Percentiles rank a stretch among this genome's conserved stretches.
phyloP scores from a whole-genome alignment of 2,888 invertebrate genomes.

The Microctonus aethiopoides region DNA sequence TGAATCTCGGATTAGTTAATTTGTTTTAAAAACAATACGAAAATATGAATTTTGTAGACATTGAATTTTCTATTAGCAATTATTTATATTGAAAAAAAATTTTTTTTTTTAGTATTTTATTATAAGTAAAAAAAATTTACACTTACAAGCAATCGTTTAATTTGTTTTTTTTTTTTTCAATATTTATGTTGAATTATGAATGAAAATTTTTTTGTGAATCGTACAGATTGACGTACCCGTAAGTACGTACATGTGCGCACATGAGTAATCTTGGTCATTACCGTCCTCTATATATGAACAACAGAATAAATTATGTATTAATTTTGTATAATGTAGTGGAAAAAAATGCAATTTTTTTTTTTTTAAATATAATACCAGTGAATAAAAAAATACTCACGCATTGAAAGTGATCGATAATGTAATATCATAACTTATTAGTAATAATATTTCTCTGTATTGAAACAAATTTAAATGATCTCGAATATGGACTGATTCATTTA shows the following conservation, averaged over 20 bases:
- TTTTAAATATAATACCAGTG: slow-evolving; percentile 24
- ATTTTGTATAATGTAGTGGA: slow-evolving; percentile 5
- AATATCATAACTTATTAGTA: slow-evolving; percentile 10
- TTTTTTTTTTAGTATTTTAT: neutral
- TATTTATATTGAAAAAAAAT: neutral
- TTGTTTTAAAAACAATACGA: neutral
- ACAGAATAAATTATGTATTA: slow-evolving; percentile 30
- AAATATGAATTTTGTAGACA: neutral
- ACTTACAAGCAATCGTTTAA: neutral
- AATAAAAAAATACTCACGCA: neutral
- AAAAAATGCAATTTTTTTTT: neutral
- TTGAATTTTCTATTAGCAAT: neutral
- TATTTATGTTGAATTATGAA: slow-evolving; percentile 4
- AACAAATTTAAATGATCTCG: slow-evolving; percentile 20
- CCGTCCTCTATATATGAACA: slow-evolving; percentile 28
- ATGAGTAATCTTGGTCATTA: slow-evolving; percentile 38
- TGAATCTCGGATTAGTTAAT: neutral
- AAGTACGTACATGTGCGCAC: slow-evolving; percentile 46
- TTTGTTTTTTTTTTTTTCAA: neutral
- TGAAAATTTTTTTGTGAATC: slow-evolving; percentile 17
- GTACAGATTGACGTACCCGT: slow-evolving; percentile 56
- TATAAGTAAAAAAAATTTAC: neutral
- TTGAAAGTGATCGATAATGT: slow-evolving; percentile 27
- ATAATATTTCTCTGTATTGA: neutral
- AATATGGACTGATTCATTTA: slow-evolving; percentile 37